Evolutionary conservation across 2,888 invertebrate genomes (phyloP), one percentile per base, ranked within the genome.

Genomic region (Xylota sylvarum): DNA sequence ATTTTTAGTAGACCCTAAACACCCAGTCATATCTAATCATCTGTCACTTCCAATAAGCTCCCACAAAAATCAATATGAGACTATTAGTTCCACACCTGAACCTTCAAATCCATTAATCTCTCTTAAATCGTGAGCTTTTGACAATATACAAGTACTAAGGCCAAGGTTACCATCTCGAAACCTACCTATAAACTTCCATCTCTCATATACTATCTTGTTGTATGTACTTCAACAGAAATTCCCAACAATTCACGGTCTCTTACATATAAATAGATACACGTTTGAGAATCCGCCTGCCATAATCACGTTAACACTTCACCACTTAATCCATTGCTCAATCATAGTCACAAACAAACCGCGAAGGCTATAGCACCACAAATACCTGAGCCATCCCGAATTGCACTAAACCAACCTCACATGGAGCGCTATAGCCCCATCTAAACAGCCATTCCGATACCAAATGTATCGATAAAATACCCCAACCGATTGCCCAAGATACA

Each of bases 351-450:
- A 48, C 14, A 55, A 65, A 35, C 55, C 40, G 46, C 37, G 62
- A 64, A 82, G 82, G 77, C 58, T 76, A 67, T 32, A n/a, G 64
- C 56, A 14, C 10, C 3, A 48, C 3, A 48, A 80, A 74, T 40
- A 81, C n/a, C 48, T 48, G 32, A 64, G 56, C 27, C 65, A 76
- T 50, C 50, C 40, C 35, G 46, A 82, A 72, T 72, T 64, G 64
- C 55, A 77, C 2, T 48, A 43, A 40, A 40, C 27, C 30, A 37
- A 19, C 55, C 48, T 1, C 30, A 62, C 46, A 69, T 64, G 81
- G 81, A 37, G 48, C 19, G 30, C 77, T 43, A 62, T 32, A 35
- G 74, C 52, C 74, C 14, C 40, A 40, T 60, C 60, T 3, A 27
- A 17, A 40, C 60, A 55, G 32, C 56, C 43, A 65, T 73, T 73